Evolutionary conservation across 2,797 vertebrate species (phyloP), one percentile per base, ranked within the genome.

Genomic region (Rhodeus uyekii): DNA sequence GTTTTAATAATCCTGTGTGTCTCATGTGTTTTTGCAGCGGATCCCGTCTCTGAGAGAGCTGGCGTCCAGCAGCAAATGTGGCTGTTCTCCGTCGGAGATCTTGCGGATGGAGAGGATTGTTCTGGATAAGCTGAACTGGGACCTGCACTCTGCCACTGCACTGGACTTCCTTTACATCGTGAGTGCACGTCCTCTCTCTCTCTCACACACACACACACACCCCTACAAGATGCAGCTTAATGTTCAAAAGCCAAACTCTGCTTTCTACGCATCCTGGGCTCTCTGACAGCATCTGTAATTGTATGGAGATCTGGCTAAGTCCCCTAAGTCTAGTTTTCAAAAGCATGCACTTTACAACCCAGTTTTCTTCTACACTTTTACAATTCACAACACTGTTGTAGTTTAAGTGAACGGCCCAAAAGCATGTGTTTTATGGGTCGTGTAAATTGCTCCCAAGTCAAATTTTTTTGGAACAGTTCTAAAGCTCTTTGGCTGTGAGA

Each of bases 141-240:
- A 99, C 90, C 96, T 99, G 91, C 97, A 97, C 91, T 95, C 93
- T 16, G 95, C 97, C 83, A 99, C 97, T 0, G 94, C 98, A 9
- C 91, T 99, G 95, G 96, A 98, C 93, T 99, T 99, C 92, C 96
- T 99, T 91, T 96, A 99, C 84, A 98, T 99, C 86, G 98, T 99
- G 94, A 90, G 91, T 94, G 8, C 8, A 24, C 36, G n/a, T n/a
- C 22, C 3, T 34, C 29, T 8, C 14, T 32, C 19, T 12, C 10
- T 4, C 53, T 2, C 48, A 1, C 48, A 22, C 48, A 8, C 53
- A 2, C n/a, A 2, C 22, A 27, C 8, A 27, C n/a, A 8, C 38
- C n/a, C n/a, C n/a, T n/a, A n/a, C n/a, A n/a, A n/a, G 4, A 55
- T 58, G 10, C n/a, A 9, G 13, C 1, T 10, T 12, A 34, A 58